Conservation (phyloP, 2,888 invertebrate species). For the Argyresthia albistria region DNA sequence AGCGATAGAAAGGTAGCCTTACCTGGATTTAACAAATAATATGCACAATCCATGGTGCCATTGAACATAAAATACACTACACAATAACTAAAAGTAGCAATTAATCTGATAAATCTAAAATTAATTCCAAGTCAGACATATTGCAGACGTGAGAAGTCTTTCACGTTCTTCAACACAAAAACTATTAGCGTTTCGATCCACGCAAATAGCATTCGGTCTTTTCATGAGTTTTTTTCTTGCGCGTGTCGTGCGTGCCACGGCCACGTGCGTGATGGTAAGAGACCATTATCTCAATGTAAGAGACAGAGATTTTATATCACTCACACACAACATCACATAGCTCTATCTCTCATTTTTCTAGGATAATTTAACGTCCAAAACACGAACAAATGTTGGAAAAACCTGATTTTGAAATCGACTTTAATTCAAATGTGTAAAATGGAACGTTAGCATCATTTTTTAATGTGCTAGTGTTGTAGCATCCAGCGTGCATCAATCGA, state of each 20-base stretch:
- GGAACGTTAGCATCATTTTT: slow-evolving; percentile 13
- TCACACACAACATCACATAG: too few species aligned
- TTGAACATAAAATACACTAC: slow-evolving; percentile 29
- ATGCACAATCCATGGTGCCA: slow-evolving; percentile 49
- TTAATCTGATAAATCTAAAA: slow-evolving; percentile 58
- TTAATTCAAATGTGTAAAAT: slow-evolving; percentile 29
- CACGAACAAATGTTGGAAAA: too few species aligned
- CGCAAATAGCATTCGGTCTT: not conserved
- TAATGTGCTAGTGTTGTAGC: too few species aligned
- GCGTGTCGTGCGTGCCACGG: too few species aligned
- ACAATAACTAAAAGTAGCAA: slow-evolving; percentile 30
- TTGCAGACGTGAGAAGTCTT: slow-evolving; percentile 54
- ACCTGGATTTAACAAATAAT: slow-evolving; percentile 47
- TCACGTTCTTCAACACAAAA: slow-evolving; percentile 10
- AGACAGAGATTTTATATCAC: too few species aligned
- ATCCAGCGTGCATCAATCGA: too few species aligned
- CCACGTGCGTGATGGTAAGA: too few species aligned
- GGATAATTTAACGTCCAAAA: too few species aligned
- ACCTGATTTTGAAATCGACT: too few species aligned
- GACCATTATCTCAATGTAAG: too few species aligned
- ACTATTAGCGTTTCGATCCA: slow-evolving; percentile 11
- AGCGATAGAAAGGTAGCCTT: slow-evolving; percentile 29
- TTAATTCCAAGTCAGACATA: slow-evolving; percentile 73
- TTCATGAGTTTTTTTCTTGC: too few species aligned
- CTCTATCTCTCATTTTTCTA: too few species aligned